Percentiles rank a stretch among this genome's conserved stretches.
Evolutionary conservation across 1,140 invertebrate genomes (phyloP).

Genomic region (Magallana gigas): DNA sequence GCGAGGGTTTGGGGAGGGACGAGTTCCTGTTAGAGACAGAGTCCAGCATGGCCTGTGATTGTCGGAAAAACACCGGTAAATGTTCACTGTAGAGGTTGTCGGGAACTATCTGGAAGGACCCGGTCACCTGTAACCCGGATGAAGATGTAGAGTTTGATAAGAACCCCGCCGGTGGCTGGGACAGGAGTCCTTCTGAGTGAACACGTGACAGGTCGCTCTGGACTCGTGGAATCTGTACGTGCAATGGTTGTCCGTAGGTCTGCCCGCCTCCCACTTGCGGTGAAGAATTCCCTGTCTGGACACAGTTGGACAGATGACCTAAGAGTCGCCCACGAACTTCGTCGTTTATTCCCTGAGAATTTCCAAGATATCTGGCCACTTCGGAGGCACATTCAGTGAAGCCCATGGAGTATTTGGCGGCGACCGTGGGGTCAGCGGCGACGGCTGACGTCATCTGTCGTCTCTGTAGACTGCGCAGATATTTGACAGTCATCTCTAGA

Average conservation of each 20-base stretch:
- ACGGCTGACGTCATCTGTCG: slow-evolving; percentile 56
- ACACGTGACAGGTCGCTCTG: slow-evolving; percentile 22
- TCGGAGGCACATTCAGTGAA: slow-evolving; percentile 93
- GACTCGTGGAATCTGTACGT: slow-evolving; percentile 44
- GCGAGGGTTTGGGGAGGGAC: background rate
- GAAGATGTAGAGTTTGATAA: background rate
- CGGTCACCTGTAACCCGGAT: slow-evolving; percentile 25
- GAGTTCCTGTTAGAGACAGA: background rate
- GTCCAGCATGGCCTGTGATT: slow-evolving; percentile 3
- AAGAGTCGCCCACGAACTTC: slow-evolving; percentile 77
- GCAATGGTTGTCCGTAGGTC: slow-evolving; percentile 47
- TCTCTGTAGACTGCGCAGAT: slow-evolving; percentile 81
- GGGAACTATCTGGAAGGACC: slow-evolving; percentile 52
- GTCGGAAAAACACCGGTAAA: slow-evolving; percentile 18
- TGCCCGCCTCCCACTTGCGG: slow-evolving; percentile 26
- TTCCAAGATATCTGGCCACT: slow-evolving; percentile 89
- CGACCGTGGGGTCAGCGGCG: slow-evolving; percentile 54
- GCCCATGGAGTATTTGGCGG: slow-evolving; percentile 87
- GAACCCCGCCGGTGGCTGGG: slow-evolving; percentile 3
- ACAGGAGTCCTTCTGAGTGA: slow-evolving; percentile 39
- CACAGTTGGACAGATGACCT: slow-evolving; percentile 67
- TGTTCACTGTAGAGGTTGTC: slow-evolving; percentile 26
- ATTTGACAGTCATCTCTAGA: slow-evolving; percentile 97
- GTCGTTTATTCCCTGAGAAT: slow-evolving; percentile 91
- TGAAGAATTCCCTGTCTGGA: slow-evolving; percentile 49